phyloP scores from a whole-genome alignment of 2,113 vertebrate species.

The Strigops habroptila region DNA sequence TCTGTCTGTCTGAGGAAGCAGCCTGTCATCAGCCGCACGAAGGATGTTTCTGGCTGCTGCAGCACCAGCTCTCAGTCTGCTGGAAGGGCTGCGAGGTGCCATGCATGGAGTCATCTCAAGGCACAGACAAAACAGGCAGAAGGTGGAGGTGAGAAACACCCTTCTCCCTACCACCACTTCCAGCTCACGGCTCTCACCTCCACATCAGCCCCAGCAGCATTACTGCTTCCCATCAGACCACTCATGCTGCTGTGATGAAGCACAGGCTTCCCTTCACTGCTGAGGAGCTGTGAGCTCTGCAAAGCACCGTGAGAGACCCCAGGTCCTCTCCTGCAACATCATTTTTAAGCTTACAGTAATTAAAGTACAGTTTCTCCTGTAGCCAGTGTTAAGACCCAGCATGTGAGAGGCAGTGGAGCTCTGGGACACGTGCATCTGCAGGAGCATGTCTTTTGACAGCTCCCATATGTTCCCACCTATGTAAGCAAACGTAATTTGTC shows the following conservation, averaged over 20 bases:
- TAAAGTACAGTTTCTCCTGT: neutral
- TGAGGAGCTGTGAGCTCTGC: neutral
- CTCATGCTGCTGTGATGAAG: neutral
- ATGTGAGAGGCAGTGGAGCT: neutral
- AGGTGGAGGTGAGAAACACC: neutral
- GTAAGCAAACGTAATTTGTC: neutral
- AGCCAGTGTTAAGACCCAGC: neutral
- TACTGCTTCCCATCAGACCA: accelerated
- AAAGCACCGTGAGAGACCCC: neutral
- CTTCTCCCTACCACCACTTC: neutral
- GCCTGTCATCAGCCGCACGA: neutral
- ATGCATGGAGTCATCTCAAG: neutral
- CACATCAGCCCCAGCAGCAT: neutral
- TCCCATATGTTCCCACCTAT: slow-evolving; percentile 33
- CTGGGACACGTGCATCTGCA: neutral
- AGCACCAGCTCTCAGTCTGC: neutral
- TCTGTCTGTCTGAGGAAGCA: neutral
- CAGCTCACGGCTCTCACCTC: neutral
- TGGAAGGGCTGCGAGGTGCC: neutral
- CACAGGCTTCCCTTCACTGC: neutral
- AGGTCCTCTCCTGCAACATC: neutral
- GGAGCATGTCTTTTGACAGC: slow-evolving; percentile 10
- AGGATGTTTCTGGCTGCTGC: neutral
- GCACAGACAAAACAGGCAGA: neutral
- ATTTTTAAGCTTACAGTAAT: neutral